Evolutionary conservation across 2,797 vertebrate species (phyloP).

Genomic region (Anolis apletophallus): DNA sequence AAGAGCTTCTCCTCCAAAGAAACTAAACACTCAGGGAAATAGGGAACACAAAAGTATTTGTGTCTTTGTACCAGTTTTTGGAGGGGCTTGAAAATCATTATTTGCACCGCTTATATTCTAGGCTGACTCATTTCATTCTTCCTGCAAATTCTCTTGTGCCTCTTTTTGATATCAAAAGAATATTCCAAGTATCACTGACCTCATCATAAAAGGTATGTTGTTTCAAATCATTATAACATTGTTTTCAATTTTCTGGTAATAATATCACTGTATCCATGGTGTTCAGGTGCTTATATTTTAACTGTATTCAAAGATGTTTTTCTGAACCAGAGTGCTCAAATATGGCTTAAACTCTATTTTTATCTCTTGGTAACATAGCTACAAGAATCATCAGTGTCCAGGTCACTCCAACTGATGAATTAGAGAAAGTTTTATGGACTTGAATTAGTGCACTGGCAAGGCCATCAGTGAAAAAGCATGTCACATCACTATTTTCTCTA

Average conservation of each 20-base stretch:
- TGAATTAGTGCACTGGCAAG: constrained; percentile 60
- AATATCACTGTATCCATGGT: not conserved
- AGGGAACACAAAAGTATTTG: not conserved
- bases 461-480: constrained; percentile 56
- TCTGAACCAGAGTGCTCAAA: constrained; percentile 54
- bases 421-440: constrained; percentile 57
- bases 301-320: constrained; percentile 59
- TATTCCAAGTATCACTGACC: constrained; percentile 42
- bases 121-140: not conserved
- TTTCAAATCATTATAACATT: constrained; percentile 24
- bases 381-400: too few species aligned
- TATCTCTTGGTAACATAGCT: not conserved
- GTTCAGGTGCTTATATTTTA: constrained; percentile 48
- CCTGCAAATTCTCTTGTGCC: constrained; percentile 48
- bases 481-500: not conserved
- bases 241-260: constrained; percentile 34
- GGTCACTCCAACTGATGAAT: constrained; percentile 15
- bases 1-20: not conserved
- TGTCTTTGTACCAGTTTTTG: not conserved
- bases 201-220: constrained; percentile 44
- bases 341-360: constrained; percentile 39
- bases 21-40: not conserved
- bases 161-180: constrained; percentile 46
- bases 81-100: not conserved
- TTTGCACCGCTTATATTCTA: not conserved